phyloP scores from a whole-genome alignment of 1,140 invertebrate genomes.

The Scaptodrosophila lebanonensis region DNA sequence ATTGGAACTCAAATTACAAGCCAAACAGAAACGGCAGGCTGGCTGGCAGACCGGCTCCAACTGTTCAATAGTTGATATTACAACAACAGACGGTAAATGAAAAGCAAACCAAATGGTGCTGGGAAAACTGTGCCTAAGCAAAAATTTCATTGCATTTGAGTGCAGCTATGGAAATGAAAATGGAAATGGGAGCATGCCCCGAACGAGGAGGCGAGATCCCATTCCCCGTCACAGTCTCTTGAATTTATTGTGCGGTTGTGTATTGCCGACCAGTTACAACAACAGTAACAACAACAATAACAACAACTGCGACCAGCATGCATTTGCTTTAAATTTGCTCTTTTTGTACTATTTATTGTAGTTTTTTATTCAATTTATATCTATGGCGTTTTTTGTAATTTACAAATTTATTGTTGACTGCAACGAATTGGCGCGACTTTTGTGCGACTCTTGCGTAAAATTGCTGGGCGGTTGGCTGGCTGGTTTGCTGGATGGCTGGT shows the following conservation, averaged over 20 bases:
- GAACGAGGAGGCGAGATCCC: conserved; percentile 4
- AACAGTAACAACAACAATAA: too few species aligned
- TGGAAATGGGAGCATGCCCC: neutral
- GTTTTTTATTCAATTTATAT: neutral
- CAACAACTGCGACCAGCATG: conserved; percentile 47
- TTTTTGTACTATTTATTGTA: conserved; percentile 3
- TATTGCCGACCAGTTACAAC: too few species aligned
- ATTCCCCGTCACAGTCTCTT: conserved; percentile 33
- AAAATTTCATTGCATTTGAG: conserved; percentile 23
- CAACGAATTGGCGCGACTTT: conserved; percentile 45
- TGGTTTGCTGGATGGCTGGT: too few species aligned
- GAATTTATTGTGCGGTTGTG: conserved; percentile 65
- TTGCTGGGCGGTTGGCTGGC: too few species aligned
- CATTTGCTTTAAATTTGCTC: conserved; percentile 50
- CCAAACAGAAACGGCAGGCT: conserved; percentile 42
- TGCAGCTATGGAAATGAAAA: neutral
- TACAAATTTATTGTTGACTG: conserved; percentile 72
- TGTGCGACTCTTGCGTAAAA: conserved; percentile 44
- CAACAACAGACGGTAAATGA: too few species aligned
- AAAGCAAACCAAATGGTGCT: conserved; percentile 41
- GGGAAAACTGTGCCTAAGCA: conserved; percentile 50
- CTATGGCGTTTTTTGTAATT: conserved; percentile 42
- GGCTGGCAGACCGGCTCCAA: conserved; percentile 5
- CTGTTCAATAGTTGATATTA: too few species aligned
- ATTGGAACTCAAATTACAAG: conserved; percentile 72